phyloP scores from a whole-genome alignment of 92 coral and sea anemone species.

The Paragorgia papillata region DNA sequence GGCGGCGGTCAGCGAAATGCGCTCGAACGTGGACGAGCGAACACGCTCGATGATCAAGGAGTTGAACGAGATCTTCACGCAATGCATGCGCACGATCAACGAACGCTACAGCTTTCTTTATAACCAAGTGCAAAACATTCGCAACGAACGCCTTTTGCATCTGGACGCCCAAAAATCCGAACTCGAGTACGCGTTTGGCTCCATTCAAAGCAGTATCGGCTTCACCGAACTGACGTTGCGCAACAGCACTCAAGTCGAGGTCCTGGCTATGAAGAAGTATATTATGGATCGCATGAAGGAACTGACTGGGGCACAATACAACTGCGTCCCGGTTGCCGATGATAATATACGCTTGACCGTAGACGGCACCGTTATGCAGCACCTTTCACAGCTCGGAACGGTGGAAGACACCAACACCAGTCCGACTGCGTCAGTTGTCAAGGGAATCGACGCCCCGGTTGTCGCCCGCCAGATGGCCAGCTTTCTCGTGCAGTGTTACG shows the following conservation, averaged over 20 bases:
- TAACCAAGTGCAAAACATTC: slow-evolving; percentile 40
- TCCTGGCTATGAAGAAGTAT: slow-evolving; percentile 43
- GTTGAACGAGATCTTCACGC: slow-evolving; percentile 43
- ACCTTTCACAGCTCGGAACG: slow-evolving; percentile 24
- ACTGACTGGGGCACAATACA: slow-evolving; percentile 43
- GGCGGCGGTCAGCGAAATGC: slow-evolving; percentile 45
- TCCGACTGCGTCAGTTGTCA: slow-evolving; percentile 21
- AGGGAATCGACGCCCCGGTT: slow-evolving; percentile 35
- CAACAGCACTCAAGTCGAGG: slow-evolving; percentile 43
- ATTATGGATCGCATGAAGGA: slow-evolving; percentile 49
- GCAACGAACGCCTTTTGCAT: slow-evolving; percentile 43
- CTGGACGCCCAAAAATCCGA: slow-evolving; percentile 43
- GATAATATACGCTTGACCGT: slow-evolving; percentile 44
- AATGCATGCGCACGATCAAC: slow-evolving; percentile 46
- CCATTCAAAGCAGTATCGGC: slow-evolving; percentile 44
- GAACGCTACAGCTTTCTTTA: slow-evolving; percentile 45
- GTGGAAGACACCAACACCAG: slow-evolving; percentile 41
- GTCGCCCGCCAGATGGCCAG: slow-evolving; percentile 39
- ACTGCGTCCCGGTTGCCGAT: slow-evolving; percentile 44
- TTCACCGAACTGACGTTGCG: slow-evolving; percentile 45
- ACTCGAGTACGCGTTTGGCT: slow-evolving; percentile 40
- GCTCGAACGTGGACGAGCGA: slow-evolving; percentile 40
- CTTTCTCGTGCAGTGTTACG: slow-evolving; percentile 38
- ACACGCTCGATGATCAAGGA: slow-evolving; percentile 49
- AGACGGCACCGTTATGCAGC: slow-evolving; percentile 28